Conservation (phyloP, 2,113 vertebrate genomes). For the Callipepla squamata region DNA sequence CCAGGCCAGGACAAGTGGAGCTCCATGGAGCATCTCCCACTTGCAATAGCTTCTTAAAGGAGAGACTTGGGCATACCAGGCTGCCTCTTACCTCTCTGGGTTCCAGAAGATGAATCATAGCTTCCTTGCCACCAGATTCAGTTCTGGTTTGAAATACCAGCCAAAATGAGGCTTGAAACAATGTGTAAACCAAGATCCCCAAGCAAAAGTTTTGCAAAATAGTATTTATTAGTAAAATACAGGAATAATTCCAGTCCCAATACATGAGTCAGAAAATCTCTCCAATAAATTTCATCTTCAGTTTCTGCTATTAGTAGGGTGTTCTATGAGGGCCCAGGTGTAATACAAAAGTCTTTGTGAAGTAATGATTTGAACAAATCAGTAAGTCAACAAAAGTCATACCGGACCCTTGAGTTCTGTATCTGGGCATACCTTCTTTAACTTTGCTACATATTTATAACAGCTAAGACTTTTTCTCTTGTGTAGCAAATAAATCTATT, state of each 20-base stretch:
- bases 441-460: not conserved
- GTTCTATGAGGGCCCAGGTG: not conserved
- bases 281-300: not conserved
- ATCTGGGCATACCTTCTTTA: not conserved
- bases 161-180: not conserved
- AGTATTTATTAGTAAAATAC: not conserved
- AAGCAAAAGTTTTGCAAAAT: not conserved
- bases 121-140: not conserved
- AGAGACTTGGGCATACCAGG: not conserved
- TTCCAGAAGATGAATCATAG: not conserved
- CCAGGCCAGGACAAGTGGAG: rapidly evolving
- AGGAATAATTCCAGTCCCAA: not conserved
- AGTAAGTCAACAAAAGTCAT: not conserved
- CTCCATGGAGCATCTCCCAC: not conserved
- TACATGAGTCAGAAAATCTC: not conserved
- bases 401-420: not conserved
- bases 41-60: not conserved
- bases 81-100: not conserved
- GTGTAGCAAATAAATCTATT: not conserved
- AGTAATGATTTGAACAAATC: not conserved
- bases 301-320: not conserved
- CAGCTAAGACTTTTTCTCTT: not conserved
- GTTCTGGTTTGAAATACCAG: not conserved
- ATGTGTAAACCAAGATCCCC: not conserved
- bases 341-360: not conserved